Percentiles rank a stretch among this genome's conserved stretches.
Conservation (phyloP, 2,888 invertebrate genomes). For the Macaria notata region DNA sequence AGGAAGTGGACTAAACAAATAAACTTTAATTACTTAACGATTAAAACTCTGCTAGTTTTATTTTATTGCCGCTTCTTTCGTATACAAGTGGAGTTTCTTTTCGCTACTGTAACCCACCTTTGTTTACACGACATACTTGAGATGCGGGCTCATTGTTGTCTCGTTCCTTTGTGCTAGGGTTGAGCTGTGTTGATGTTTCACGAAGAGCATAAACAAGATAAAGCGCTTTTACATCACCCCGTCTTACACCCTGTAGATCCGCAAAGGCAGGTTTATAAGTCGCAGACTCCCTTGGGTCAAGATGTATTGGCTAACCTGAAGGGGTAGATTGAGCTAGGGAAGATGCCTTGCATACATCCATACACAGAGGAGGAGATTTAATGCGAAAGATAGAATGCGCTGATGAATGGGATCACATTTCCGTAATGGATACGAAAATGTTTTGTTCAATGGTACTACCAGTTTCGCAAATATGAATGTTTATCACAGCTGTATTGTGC, state of each 20-base stretch:
- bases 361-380: too few relatives aligned
- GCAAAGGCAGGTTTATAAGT: constrained; percentile 35
- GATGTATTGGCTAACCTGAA: constrained; percentile 51
- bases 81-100: constrained; percentile 37
- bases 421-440: too few relatives aligned
- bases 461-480: too few relatives aligned
- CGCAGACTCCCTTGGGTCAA: constrained; percentile 42
- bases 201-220: constrained; percentile 54
- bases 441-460: too few relatives aligned
- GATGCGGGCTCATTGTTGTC: constrained; percentile 68
- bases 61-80: constrained; percentile 34
- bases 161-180: constrained; percentile 51
- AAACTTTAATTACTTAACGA: constrained; percentile 54
- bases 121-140: constrained; percentile 50
- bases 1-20: constrained; percentile 65
- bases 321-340: constrained; percentile 29
- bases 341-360: constrained; percentile 11
- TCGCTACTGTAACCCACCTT: constrained; percentile 43
- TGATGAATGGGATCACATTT: too few relatives aligned
- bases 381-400: too few relatives aligned
- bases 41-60: constrained; percentile 44
- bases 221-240: constrained; percentile 47
- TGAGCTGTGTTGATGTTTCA: constrained; percentile 39
- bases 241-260: constrained; percentile 29
- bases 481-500: too few relatives aligned